Percentiles rank a stretch among this genome's conserved stretches.
Evolutionary conservation across 2,797 vertebrate genomes (phyloP).

Genomic region (Acropternis orthonyx): DNA sequence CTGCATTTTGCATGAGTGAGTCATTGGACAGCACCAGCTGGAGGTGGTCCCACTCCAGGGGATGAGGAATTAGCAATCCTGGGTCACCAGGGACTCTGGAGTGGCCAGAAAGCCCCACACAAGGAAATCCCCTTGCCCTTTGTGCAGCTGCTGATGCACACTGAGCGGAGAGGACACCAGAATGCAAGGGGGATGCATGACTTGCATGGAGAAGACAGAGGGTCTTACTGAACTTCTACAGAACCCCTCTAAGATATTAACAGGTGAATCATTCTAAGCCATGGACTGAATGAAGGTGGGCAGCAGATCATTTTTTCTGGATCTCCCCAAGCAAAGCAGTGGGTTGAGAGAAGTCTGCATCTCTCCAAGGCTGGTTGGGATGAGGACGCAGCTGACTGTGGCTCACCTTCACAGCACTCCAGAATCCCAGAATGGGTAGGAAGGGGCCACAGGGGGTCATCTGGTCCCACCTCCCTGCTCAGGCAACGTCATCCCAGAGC

Average conservation of each 20-base stretch:
- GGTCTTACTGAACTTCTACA: neutral
- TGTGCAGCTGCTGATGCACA: neutral
- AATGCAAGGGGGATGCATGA: neutral
- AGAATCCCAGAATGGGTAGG: neutral
- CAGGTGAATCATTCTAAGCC: neutral
- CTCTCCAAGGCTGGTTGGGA: neutral
- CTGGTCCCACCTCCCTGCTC: neutral
- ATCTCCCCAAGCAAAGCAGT: rapidly evolving
- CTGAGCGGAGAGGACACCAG: neutral
- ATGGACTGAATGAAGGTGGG: neutral
- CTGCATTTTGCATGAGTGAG: neutral
- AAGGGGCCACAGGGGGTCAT: neutral
- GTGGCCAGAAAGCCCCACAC: neutral
- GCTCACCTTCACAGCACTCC: neutral
- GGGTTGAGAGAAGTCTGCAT: neutral
- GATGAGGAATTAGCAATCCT: neutral
- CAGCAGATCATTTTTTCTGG: neutral
- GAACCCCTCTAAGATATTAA: neutral
- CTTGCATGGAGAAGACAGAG: neutral
- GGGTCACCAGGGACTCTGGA: neutral
- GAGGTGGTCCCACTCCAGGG: neutral
- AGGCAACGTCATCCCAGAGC: neutral
- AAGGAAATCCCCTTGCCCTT: neutral
- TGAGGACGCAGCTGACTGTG: neutral
- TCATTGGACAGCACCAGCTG: neutral